Conservation (phyloP, 2,797 vertebrate genomes). For the Emys orbicularis region DNA sequence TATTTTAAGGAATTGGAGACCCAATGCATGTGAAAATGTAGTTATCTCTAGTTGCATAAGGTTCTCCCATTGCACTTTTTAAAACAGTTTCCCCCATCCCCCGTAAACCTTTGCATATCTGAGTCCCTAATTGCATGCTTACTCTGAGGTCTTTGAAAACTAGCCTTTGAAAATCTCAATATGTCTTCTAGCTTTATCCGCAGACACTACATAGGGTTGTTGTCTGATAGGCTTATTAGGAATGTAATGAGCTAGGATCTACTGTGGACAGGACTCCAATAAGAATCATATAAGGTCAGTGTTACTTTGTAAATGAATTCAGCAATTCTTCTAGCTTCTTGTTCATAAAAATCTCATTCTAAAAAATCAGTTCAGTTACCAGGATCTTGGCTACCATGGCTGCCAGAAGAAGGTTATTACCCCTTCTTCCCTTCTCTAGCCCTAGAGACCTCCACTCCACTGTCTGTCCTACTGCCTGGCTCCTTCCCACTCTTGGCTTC, state of each 20-base stretch:
- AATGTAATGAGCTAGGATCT: not conserved
- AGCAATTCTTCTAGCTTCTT: slow-evolving; percentile 59
- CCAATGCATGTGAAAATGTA: not conserved
- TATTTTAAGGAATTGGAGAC: not conserved
- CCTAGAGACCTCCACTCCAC: slow-evolving; percentile 1
- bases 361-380: slow-evolving; percentile 61
- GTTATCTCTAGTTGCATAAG: not conserved
- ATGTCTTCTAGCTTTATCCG: not conserved
- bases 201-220: not conserved
- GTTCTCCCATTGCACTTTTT: not conserved
- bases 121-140: not conserved
- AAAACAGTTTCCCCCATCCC: not conserved
- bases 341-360: slow-evolving; percentile 50
- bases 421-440: slow-evolving; percentile 29
- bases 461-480: not conserved
- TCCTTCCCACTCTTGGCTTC: slow-evolving; percentile 3
- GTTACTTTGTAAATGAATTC: slow-evolving; percentile 49
- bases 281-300: not conserved
- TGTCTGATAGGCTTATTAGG: not conserved
- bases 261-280: not conserved
- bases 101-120: not conserved
- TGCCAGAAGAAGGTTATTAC: slow-evolving; percentile 51
- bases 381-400: slow-evolving; percentile 38
- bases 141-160: not conserved
- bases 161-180: not conserved